Evolutionary conservation across 2,888 invertebrate species (phyloP).

Genomic region (Callinectes sapidus): DNA sequence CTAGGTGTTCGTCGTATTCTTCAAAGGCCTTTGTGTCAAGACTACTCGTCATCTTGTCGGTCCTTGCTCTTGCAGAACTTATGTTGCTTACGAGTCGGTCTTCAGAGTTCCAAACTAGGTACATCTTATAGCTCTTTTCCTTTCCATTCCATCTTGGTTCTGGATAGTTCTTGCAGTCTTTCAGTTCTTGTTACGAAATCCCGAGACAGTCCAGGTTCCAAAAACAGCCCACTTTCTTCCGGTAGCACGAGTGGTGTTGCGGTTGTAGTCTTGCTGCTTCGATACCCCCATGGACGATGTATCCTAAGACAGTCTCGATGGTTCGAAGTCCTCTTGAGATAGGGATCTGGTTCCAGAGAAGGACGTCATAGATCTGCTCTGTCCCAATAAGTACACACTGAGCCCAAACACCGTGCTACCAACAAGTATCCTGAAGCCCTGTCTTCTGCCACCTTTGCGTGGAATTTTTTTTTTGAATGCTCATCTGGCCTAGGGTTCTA

Average conservation of each 20-base stretch:
- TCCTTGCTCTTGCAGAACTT: neutral
- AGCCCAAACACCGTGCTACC: no score
- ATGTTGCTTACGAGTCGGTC: neutral
- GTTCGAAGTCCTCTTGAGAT: neutral
- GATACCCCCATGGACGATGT: neutral
- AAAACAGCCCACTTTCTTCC: neutral
- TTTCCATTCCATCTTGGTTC: neutral
- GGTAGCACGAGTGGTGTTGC: neutral
- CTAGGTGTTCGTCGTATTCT: neutral
- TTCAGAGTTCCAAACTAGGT: neutral
- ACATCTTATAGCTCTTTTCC: neutral
- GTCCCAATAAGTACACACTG: neutral
- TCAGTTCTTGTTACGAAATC: neutral
- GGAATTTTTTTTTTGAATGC: no score
- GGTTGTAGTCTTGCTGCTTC: neutral
- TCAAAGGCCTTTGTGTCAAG: neutral
- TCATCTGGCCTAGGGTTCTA: no score
- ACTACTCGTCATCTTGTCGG: neutral
- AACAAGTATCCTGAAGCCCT: no score
- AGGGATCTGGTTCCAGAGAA: neutral
- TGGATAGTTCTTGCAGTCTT: neutral
- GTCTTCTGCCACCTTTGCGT: no score
- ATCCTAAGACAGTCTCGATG: neutral
- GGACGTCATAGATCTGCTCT: neutral
- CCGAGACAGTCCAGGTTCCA: slow-evolving; percentile 14